Evolutionary conservation across 2,797 vertebrate genomes (phyloP).

Genomic region (Adelosebastes latens): DNA sequence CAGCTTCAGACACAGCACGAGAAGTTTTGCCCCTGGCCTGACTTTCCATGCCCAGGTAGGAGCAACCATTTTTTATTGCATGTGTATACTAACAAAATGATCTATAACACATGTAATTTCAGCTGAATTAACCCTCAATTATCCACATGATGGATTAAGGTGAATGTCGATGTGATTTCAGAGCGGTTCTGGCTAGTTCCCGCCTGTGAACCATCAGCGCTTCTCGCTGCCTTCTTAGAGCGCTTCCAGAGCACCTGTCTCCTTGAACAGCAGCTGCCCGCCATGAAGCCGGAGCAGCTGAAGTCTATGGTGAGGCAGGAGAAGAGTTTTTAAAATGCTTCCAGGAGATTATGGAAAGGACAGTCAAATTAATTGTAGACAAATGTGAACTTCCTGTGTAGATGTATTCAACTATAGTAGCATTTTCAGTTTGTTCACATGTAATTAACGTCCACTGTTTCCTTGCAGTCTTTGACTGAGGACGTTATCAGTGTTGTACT

Average conservation of each 20-base stretch:
- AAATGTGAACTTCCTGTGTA: neutral
- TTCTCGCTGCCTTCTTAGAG: constrained; percentile 87
- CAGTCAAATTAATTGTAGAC: neutral
- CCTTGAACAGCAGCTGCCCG: constrained; percentile 92
- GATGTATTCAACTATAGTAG: neutral
- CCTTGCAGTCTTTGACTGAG: constrained; percentile 87
- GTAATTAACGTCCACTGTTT: neutral
- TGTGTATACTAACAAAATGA: neutral
- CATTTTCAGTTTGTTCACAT: neutral
- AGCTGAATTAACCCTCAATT: neutral
- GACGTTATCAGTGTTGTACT: constrained; percentile 88
- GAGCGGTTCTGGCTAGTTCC: constrained; percentile 92
- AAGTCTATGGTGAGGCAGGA: constrained; percentile 87
- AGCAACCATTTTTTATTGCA: neutral
- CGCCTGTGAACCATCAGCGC: constrained; percentile 85
- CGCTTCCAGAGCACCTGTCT: constrained; percentile 89
- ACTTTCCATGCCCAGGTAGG: constrained; percentile 94
- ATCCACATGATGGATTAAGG: neutral
- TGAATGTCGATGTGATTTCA: constrained; percentile 62
- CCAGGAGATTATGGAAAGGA: neutral
- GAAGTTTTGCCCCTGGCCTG: constrained; percentile 97
- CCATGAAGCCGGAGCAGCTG: constrained; percentile 89
- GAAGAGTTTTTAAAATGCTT: neutral
- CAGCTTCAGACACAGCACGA: constrained; percentile 91
- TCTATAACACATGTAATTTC: neutral